A percentile compares a stretch with the other conserved stretches of the same genome.
Conservation (phyloP, 2,113 vertebrate genomes). For the Pagrus major region DNA sequence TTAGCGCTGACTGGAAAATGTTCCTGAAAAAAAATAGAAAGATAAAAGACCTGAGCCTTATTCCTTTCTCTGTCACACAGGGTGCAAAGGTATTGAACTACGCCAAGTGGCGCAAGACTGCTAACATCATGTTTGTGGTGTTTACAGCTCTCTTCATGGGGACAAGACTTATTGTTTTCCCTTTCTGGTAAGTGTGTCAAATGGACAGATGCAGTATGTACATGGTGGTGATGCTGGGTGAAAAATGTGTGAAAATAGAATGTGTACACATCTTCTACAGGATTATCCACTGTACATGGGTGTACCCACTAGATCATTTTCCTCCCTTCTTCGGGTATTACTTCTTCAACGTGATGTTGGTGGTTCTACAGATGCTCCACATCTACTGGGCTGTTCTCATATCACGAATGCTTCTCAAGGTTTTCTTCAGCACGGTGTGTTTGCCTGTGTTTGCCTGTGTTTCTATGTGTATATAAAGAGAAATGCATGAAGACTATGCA, state of each 20-base stretch:
- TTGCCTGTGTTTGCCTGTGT: slow-evolving; percentile 75
- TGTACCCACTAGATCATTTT: slow-evolving; percentile 84
- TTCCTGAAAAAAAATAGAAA: neutral
- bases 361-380: slow-evolving; percentile 89
- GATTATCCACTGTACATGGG: slow-evolving; percentile 91
- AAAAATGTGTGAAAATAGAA: neutral
- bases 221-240: neutral
- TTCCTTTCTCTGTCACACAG: slow-evolving; percentile 70
- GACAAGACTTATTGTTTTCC: slow-evolving; percentile 90
- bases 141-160: slow-evolving; percentile 87
- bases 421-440: slow-evolving; percentile 87
- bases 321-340: slow-evolving; percentile 91
- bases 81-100: slow-evolving; percentile 94
- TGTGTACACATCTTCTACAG: slow-evolving; percentile 71
- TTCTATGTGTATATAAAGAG: neutral
- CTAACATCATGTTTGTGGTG: slow-evolving; percentile 88
- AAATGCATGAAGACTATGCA: neutral
- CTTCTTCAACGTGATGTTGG: slow-evolving; percentile 89
- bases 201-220: neutral
- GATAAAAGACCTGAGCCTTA: no score
- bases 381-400: slow-evolving; percentile 92
- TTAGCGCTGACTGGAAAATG: neutral
- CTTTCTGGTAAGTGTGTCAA: slow-evolving; percentile 90
- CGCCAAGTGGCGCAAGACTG: slow-evolving; percentile 85
- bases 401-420: slow-evolving; percentile 88